Evolutionary conservation across 2,888 invertebrate genomes (phyloP).

Genomic region (Rotaria socialis): DNA sequence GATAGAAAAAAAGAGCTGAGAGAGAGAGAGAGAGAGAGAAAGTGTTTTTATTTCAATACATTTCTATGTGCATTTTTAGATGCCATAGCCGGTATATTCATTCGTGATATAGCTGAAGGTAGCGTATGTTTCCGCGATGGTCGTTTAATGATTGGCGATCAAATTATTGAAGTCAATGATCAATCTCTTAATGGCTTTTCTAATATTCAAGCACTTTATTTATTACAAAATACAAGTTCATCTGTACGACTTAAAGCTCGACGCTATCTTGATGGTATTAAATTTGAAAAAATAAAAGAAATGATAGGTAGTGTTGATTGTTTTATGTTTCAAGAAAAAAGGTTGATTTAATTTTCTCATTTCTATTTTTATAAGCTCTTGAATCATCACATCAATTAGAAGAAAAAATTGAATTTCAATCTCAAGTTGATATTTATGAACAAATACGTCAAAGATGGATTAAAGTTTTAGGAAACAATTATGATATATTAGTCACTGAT

Average conservation of each 20-base stretch:
- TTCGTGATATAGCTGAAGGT: constrained; percentile 13
- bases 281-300: constrained; percentile 35
- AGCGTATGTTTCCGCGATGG: constrained; percentile 65
- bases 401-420: constrained; percentile 14
- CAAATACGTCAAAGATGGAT: constrained; percentile 5
- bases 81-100: constrained; percentile 17
- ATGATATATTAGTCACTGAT: constrained; percentile 19
- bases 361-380: not conserved
- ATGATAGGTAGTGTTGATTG: not conserved
- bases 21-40: not conserved
- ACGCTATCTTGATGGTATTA: constrained; percentile 28
- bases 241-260: constrained; percentile 14
- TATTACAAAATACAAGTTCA: constrained; percentile 31
- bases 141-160: constrained; percentile 82
- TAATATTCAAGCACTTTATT: constrained; percentile 28
- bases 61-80: not conserved
- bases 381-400: constrained; percentile 19
- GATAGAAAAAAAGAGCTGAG: too few species aligned
- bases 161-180: constrained; percentile 80
- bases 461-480: not conserved
- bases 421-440: not conserved
- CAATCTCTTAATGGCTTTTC: constrained; percentile 73
- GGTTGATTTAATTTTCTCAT: not conserved
- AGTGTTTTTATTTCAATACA: too few species aligned
- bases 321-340: too few species aligned